phyloP scores from a whole-genome alignment of 2,888 invertebrate species.

The Phortica okadai region DNA sequence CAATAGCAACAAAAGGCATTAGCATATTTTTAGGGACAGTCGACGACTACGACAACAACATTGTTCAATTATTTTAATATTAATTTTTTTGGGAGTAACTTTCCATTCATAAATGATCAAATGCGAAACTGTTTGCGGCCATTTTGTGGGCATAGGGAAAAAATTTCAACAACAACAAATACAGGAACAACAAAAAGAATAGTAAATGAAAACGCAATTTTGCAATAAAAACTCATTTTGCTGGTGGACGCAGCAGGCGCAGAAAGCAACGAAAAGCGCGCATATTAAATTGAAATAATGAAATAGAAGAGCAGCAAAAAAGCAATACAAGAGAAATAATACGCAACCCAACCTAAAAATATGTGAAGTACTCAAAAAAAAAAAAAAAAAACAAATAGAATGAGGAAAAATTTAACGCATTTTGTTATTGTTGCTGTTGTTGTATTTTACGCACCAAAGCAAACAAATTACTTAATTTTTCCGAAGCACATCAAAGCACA shows the following conservation, averaged over 20 bases:
- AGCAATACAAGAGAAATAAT: not conserved
- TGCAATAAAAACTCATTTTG: conserved; percentile 20
- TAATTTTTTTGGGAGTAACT: not conserved
- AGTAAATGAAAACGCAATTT: conserved; percentile 26
- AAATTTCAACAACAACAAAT: not conserved
- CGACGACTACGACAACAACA: not conserved
- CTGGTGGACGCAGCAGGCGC: not conserved
- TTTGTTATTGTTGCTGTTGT: too few species aligned
- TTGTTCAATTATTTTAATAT: conserved; percentile 18
- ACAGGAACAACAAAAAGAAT: not conserved
- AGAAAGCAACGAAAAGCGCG: not conserved
- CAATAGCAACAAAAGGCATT: not conserved
- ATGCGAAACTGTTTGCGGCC: too few species aligned
- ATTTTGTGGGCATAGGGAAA: too few species aligned
- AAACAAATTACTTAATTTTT: conserved; percentile 26
- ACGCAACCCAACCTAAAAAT: conserved; percentile 10
- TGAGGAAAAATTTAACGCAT: not conserved
- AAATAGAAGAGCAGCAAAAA: not conserved
- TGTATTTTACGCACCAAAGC: not conserved
- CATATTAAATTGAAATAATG: not conserved
- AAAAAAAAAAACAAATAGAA: not conserved
- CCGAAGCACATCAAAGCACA: conserved; percentile 5
- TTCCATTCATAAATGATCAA: too few species aligned
- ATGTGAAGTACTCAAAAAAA: not conserved
- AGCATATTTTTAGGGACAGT: conserved; percentile 25